A percentile compares a stretch with the other conserved stretches of the same genome.
Conservation (phyloP, 2,113 vertebrate species). For the Suncus etruscus region DNA sequence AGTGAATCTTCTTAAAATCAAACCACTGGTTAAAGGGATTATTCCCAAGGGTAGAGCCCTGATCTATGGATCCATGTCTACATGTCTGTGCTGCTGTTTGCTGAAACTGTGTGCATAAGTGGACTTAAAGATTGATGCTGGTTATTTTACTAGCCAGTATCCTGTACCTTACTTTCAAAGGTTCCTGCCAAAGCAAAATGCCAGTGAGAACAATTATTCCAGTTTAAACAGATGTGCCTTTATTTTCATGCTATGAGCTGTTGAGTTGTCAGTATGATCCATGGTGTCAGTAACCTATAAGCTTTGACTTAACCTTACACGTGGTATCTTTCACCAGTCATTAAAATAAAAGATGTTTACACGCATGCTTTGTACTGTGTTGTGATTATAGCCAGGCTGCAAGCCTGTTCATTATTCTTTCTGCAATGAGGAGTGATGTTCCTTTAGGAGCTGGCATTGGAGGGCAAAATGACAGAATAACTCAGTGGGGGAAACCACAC, state of each 20-base stretch:
- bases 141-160: not conserved
- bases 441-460: not conserved
- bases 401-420: not conserved
- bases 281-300: not conserved
- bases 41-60: not conserved
- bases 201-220: not conserved
- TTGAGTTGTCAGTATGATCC: not conserved
- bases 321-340: not conserved
- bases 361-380: not conserved
- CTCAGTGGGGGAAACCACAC: not conserved
- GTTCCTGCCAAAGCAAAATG: not conserved
- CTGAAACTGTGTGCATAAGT: accelerated
- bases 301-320: not conserved
- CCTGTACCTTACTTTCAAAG: not conserved
- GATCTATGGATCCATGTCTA: not conserved
- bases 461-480: not conserved
- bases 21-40: not conserved
- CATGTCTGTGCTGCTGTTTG: not conserved
- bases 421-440: not conserved
- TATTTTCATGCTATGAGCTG: conserved; percentile 33
- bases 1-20: not conserved
- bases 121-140: not conserved
- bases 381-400: not conserved
- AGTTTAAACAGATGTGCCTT: conserved; percentile 15
- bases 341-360: conserved; percentile 63